A percentile compares a stretch with the other conserved stretches of the same genome.
Conservation (phyloP, 2,113 vertebrate genomes). For the Sclerurus mexicanus region DNA sequence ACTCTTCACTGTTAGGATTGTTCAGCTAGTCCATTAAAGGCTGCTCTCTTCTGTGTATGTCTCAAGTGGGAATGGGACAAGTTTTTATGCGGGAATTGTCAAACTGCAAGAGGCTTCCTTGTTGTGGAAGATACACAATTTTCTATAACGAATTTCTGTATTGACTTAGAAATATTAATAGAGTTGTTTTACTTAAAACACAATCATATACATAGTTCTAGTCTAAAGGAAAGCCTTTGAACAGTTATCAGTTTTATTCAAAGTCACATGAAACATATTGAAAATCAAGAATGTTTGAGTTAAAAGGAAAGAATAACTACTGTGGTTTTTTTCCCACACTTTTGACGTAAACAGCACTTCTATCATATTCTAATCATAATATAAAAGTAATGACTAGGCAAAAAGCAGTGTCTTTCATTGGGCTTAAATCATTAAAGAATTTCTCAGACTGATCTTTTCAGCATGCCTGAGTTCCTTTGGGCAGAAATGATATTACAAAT, state of each 20-base stretch:
- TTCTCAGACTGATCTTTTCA: neutral
- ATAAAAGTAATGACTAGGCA: neutral
- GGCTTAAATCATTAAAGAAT: neutral
- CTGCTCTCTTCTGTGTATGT: neutral
- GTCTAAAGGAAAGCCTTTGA: neutral
- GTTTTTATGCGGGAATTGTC: neutral
- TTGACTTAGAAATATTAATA: neutral
- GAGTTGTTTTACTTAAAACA: neutral
- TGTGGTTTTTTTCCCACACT: neutral
- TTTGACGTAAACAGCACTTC: neutral
- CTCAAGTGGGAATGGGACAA: neutral
- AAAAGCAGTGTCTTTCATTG: neutral
- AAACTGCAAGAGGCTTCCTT: neutral
- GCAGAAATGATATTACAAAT: neutral
- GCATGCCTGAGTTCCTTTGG: neutral
- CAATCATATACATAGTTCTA: neutral
- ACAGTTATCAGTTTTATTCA: neutral
- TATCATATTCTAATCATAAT: neutral
- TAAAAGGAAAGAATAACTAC: neutral
- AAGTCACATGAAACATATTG: conserved; percentile 1
- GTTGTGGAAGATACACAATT: neutral
- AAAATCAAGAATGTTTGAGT: neutral
- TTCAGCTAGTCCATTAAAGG: neutral
- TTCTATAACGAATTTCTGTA: neutral
- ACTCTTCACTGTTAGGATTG: rapidly evolving